Evolutionary conservation across 2,888 invertebrate genomes (phyloP).

Genomic region (Geotrupes spiniger): DNA sequence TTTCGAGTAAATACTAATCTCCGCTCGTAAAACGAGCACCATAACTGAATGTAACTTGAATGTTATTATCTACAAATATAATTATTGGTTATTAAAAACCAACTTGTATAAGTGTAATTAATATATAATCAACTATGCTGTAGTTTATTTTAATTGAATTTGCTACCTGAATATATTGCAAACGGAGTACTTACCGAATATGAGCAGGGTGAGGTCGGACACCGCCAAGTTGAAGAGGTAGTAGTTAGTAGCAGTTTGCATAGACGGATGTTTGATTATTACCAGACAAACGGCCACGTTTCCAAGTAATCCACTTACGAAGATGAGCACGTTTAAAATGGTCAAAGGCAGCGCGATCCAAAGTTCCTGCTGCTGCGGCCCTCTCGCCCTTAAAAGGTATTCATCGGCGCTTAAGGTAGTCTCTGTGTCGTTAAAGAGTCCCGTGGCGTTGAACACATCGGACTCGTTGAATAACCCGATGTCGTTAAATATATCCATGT

Average conservation of each 20-base stretch:
- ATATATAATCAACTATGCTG: no score
- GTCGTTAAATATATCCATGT: no score
- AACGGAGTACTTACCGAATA: slow-evolving; percentile 67
- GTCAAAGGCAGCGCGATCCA: slow-evolving; percentile 57
- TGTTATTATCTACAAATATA: no score
- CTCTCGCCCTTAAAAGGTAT: slow-evolving; percentile 1
- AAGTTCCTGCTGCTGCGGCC: slow-evolving; percentile 40
- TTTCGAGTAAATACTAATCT: no score
- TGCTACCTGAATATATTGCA: no score
- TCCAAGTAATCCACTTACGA: slow-evolving; percentile 79
- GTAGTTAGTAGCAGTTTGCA: slow-evolving; percentile 91
- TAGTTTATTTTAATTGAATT: no score
- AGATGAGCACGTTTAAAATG: slow-evolving; percentile 70
- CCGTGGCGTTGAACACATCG: slow-evolving; percentile 2
- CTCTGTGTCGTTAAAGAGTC: not conserved
- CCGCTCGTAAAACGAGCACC: no score
- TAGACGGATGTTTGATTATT: slow-evolving; percentile 72
- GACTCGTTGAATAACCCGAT: not conserved
- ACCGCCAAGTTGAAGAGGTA: slow-evolving; percentile 87
- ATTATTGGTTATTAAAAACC: no score
- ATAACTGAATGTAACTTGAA: no score
- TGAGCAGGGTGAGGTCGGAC: slow-evolving; percentile 76
- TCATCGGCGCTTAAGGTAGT: not conserved
- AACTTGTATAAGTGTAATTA: no score
- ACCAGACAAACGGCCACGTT: slow-evolving; percentile 84